phyloP scores from a whole-genome alignment of 2,113 vertebrate genomes.

The Trematocara unimaculatum region DNA sequence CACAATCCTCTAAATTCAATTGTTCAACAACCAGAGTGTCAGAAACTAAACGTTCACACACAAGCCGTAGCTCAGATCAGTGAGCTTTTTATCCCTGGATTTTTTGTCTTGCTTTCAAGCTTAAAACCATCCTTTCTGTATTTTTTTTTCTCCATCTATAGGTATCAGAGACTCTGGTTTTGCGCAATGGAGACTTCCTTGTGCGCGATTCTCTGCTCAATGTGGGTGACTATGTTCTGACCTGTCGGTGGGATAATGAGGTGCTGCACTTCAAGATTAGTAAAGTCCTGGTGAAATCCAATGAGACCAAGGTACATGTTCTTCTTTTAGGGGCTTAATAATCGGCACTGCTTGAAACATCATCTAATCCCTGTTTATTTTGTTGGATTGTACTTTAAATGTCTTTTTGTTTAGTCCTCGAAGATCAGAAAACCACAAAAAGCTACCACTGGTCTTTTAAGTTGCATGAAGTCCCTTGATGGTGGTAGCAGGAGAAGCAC shows the following conservation, averaged over 20 bases:
- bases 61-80: not conserved
- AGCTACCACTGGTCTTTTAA: not conserved
- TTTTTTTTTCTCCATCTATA: conserved; percentile 21
- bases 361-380: not conserved
- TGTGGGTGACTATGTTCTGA: conserved; percentile 88
- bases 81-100: not conserved
- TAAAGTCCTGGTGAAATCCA: conserved; percentile 91
- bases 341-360: not conserved
- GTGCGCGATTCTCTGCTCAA: conserved; percentile 90
- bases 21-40: conserved; percentile 1
- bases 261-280: conserved; percentile 92
- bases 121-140: not conserved
- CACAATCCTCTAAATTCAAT: conserved; percentile 8
- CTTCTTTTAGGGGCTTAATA: not conserved
- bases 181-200: conserved; percentile 90
- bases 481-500: not conserved
- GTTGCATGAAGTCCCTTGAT: not conserved
- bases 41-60: not conserved
- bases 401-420: not conserved
- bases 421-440: not conserved
- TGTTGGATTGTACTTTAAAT: not conserved
- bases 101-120: not conserved
- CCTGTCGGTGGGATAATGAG: conserved; percentile 91
- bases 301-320: conserved; percentile 70
- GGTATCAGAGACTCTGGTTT: conserved; percentile 90